Percentiles rank a stretch among this genome's conserved stretches.
Evolutionary conservation across 2,113 vertebrate species (phyloP).

Genomic region (Epinephelus lanceolatus): DNA sequence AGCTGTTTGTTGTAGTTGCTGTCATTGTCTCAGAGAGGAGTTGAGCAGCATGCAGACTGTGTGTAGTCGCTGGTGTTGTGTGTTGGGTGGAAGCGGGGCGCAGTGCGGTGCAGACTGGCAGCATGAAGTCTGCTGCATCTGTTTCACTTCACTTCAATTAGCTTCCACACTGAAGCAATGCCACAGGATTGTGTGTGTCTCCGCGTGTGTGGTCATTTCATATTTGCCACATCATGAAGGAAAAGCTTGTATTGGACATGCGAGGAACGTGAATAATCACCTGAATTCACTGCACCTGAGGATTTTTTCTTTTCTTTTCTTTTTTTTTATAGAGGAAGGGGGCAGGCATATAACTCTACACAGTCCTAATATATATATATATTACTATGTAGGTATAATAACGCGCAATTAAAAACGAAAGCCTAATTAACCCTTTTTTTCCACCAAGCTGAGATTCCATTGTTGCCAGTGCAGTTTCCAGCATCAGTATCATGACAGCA

Average conservation of each 20-base stretch:
- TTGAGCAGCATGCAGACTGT: constrained; percentile 4
- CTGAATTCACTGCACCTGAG: constrained; percentile 15
- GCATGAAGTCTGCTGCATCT: constrained; percentile 54
- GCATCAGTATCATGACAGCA: not conserved
- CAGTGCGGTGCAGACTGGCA: constrained; percentile 70
- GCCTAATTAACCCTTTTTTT: too few species aligned
- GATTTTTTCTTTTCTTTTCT: not conserved
- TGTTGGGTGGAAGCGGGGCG: constrained; percentile 62
- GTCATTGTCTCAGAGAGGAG: constrained; percentile 24
- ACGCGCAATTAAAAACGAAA: not conserved
- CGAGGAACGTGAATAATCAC: constrained; percentile 16
- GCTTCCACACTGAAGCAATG: not conserved
- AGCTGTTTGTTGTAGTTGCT: not conserved
- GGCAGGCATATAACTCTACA: not conserved
- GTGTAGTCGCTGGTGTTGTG: constrained; percentile 15
- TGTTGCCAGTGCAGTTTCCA: not conserved
- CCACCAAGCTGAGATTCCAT: not conserved
- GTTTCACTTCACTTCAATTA: constrained; percentile 33
- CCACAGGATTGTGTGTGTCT: not conserved
- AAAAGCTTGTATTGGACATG: not conserved
- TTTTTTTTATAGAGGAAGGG: not conserved
- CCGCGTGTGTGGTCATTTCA: not conserved
- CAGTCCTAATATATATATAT: not conserved
- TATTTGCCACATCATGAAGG: not conserved
- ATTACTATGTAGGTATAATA: not conserved